These are phyloP conservation scores for Aquatica leii DNA, from an alignment of 2,888 invertebrate species.

Conservation along the genomic window DNA sequence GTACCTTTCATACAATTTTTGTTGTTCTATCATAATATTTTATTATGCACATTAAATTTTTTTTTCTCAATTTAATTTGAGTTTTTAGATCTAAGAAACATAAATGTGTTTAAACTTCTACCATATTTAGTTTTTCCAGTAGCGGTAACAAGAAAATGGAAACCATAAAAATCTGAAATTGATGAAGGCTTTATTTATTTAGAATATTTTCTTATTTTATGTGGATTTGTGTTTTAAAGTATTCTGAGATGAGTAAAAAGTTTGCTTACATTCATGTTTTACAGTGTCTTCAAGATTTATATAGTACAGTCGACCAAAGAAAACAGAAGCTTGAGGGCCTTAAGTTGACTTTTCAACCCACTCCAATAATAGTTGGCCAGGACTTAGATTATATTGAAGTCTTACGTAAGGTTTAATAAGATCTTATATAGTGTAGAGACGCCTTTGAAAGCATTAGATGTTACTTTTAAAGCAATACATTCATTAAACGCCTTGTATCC, in stretches of 20 bases:
- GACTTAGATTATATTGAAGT: background rate
- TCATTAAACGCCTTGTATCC: slow-evolving; percentile 6
- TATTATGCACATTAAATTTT: too few relatives aligned
- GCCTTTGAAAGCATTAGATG: slow-evolving; percentile 1
- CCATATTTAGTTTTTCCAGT: background rate
- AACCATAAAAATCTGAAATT: slow-evolving; percentile 4
- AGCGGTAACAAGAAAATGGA: slow-evolving; percentile 5
- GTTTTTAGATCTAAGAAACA: too few relatives aligned
- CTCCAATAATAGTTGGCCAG: background rate
- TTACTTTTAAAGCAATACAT: slow-evolving; percentile 1
- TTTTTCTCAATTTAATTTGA: too few relatives aligned
- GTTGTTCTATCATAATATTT: too few relatives aligned
- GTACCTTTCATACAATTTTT: too few relatives aligned
- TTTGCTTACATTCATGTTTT: slow-evolving; percentile 6
- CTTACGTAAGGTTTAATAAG: background rate
- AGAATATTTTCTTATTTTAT: background rate
- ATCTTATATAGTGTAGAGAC: background rate
- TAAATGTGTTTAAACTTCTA: slow-evolving; percentile 2
- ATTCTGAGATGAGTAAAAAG: too few relatives aligned
- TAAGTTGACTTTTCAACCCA: slow-evolving; percentile 1
- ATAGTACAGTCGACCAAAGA: background rate
- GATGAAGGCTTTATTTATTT: background rate
- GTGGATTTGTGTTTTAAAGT: background rate
- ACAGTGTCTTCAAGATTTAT: background rate
- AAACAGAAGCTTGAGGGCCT: background rate